Evolutionary conservation across 1,140 invertebrate species (phyloP), one percentile per base, ranked within the genome.

Genomic region (Trinorchestia longiramus): DNA sequence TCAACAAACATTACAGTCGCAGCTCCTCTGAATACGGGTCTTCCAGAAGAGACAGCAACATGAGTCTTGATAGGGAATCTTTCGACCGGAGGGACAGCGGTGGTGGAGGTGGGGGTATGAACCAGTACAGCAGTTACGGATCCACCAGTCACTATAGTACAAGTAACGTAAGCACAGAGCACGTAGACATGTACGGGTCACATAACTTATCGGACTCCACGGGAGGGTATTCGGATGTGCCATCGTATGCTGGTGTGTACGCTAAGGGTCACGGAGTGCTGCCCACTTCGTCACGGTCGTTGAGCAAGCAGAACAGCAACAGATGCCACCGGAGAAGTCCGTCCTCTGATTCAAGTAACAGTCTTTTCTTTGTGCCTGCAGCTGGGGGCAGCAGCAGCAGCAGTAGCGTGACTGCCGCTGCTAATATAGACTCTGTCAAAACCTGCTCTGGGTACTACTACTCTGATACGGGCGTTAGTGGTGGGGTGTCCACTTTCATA

Each of bases 261-360:
- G 95, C 62, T 95, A 95, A 87, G 47, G 88, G 88, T 4, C 62
- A 77, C 94, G 96, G 95, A 96, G 96, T 88, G 96, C 95, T 91
- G 88, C 62, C 41, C 41, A 42, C 19, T 43, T 94, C 92, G n/a
- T 43, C 92, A 47, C 92, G 92, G 92, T 40, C 92, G 41, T 42
- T 43, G 88, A 90, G 43, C 92, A 44, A 47, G 44, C 92, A 45
- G 43, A 94, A 94, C 43, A 94, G 44, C 92, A 94, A 94, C 92
- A 43, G 92, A 95, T 95, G 96, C 87, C 96, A 96, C 96, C 96
- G 96, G 95, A 95, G 96, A 95, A 96, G 96, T 88, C 96, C 96
- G 87, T 96, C 96, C 87, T 96, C 96, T 88, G 96, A 96, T 77
- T 96, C 96, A 96, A 96, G 96, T 96, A 96, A 96, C 96, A 96